Conservation (phyloP, 2,797 vertebrate genomes). For the Typhlichthys subterraneus region DNA sequence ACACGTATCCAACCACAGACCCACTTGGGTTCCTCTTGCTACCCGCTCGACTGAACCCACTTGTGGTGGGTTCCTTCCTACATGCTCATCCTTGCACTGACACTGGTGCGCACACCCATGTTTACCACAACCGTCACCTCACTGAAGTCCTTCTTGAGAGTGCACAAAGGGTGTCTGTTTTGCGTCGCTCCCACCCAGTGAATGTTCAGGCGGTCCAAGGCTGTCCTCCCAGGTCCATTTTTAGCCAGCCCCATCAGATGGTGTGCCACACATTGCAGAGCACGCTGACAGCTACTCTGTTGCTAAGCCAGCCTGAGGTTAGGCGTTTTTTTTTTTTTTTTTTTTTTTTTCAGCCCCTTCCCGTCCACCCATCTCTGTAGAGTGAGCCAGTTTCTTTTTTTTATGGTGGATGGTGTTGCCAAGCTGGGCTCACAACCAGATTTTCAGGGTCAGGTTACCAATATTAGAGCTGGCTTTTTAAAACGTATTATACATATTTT, state of each 20-base stretch:
- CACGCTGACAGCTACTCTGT: conserved; percentile 56
- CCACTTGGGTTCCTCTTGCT: conserved; percentile 41
- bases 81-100: conserved; percentile 28
- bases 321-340: conserved; percentile 42
- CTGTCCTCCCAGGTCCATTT: conserved; percentile 58
- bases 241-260: conserved; percentile 58
- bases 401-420: conserved; percentile 49
- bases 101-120: conserved; percentile 31
- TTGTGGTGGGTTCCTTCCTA: not conserved
- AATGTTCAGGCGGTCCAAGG: conserved; percentile 62
- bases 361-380: conserved; percentile 45
- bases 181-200: conserved; percentile 49
- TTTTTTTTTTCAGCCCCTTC: not conserved
- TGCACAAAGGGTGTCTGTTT: conserved; percentile 63
- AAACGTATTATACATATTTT: conserved; percentile 4
- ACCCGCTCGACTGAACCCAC: conserved; percentile 33
- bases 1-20: conserved; percentile 15
- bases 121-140: conserved; percentile 54
- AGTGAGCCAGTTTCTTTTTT: conserved; percentile 42
- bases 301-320: conserved; percentile 61
- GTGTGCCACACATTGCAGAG: conserved; percentile 61
- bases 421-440: conserved; percentile 45
- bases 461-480: conserved; percentile 22
- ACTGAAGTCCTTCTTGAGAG: conserved; percentile 50
- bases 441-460: conserved; percentile 49